phyloP scores from a whole-genome alignment of 1,140 invertebrate genomes.

The Drosophila auraria region DNA sequence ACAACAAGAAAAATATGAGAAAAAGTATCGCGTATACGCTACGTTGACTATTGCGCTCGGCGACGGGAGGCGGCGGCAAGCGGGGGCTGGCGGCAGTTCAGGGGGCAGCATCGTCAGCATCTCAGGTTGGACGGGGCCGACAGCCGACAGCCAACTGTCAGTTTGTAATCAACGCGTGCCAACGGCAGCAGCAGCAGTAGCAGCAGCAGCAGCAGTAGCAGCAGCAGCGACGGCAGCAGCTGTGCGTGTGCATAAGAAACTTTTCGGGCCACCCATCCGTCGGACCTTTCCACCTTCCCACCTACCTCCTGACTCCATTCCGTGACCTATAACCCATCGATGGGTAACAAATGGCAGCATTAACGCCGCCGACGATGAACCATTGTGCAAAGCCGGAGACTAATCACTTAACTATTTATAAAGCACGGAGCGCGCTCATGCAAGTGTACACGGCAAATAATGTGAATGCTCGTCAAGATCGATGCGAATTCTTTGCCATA shows the following conservation, averaged over 20 bases:
- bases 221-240: constrained; percentile 14
- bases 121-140: constrained; percentile 40
- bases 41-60: constrained; percentile 49
- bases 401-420: constrained; percentile 54
- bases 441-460: constrained; percentile 26
- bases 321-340: constrained; percentile 36
- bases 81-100: background rate
- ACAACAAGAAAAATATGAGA: constrained; percentile 25
- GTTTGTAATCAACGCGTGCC: constrained; percentile 72
- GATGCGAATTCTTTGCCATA: background rate
- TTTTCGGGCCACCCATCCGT: constrained; percentile 15
- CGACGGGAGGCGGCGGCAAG: background rate
- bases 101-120: constrained; percentile 22
- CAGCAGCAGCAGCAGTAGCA: constrained; percentile 15
- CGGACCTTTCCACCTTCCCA: background rate
- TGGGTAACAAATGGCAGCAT: constrained; percentile 28
- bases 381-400: constrained; percentile 38
- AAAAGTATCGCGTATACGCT: constrained; percentile 72
- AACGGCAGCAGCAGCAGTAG: constrained; percentile 32
- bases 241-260: constrained; percentile 63
- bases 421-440: constrained; percentile 31
- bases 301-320: background rate
- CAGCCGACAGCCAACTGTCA: constrained; percentile 57
- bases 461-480: background rate
- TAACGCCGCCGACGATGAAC: constrained; percentile 5